phyloP scores from a whole-genome alignment of 2,113 vertebrate species.

The Triplophysa dalaica region DNA sequence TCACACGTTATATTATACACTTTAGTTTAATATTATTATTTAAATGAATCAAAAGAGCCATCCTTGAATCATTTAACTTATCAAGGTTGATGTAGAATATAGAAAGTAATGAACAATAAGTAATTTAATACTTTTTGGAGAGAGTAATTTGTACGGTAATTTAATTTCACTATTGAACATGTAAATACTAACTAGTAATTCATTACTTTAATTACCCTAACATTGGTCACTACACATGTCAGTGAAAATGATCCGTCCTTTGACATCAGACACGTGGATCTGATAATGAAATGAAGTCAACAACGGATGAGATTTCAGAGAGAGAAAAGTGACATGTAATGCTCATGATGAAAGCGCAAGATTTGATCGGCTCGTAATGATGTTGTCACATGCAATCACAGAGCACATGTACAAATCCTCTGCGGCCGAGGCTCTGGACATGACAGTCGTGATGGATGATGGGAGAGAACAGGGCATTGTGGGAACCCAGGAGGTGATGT shows the following conservation, averaged over 20 bases:
- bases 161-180: too few relatives aligned
- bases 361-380: conserved; percentile 72
- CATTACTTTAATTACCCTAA: too few relatives aligned
- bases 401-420: conserved; percentile 63
- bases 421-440: conserved; percentile 59
- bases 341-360: conserved; percentile 58
- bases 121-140: too few relatives aligned
- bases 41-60: too few relatives aligned
- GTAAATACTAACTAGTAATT: too few relatives aligned
- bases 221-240: neutral
- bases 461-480: conserved; percentile 50
- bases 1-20: too few relatives aligned
- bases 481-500: conserved; percentile 54
- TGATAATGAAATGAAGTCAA: conserved; percentile 1
- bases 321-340: conserved; percentile 47
- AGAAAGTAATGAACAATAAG: too few relatives aligned
- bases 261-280: conserved; percentile 1
- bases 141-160: too few relatives aligned
- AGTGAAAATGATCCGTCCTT: neutral
- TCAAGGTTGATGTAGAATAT: too few relatives aligned
- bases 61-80: too few relatives aligned
- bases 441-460: conserved; percentile 46
- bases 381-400: conserved; percentile 77
- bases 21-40: too few relatives aligned
- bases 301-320: neutral